Conservation (phyloP, 1,140 invertebrate species). For the Nymphalis io region DNA sequence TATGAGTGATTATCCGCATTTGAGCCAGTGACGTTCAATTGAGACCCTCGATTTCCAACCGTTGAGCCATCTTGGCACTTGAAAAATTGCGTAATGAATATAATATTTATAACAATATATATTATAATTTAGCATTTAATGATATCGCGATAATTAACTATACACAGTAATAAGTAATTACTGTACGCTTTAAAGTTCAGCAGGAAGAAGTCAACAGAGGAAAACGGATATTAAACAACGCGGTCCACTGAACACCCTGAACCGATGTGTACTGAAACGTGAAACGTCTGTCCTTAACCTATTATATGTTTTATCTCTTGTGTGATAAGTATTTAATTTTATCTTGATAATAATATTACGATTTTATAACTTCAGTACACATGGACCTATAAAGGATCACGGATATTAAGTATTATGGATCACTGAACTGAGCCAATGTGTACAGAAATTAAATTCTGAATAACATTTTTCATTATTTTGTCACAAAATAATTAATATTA, state of each 20-base stretch:
- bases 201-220: conserved; percentile 18
- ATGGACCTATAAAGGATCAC: neutral
- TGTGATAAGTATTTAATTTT: conserved; percentile 7
- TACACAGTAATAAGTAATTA: too few relatives aligned
- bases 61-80: too few relatives aligned
- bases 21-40: too few relatives aligned
- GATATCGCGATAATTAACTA: too few relatives aligned
- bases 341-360: conserved; percentile 4
- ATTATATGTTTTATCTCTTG: conserved; percentile 2
- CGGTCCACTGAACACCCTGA: conserved; percentile 17
- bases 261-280: conserved; percentile 16
- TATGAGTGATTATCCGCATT: too few relatives aligned
- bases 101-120: too few relatives aligned
- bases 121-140: too few relatives aligned
- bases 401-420: neutral
- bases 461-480: neutral
- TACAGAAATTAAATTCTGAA: neutral
- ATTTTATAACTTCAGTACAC: neutral
- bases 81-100: too few relatives aligned
- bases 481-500: too few relatives aligned
- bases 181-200: conserved; percentile 3
- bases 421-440: neutral
- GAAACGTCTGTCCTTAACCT: conserved; percentile 15
- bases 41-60: too few relatives aligned
- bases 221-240: conserved; percentile 19